Evolutionary conservation across 2,113 vertebrate species (phyloP).

Genomic region (Corvus moneduloides): DNA sequence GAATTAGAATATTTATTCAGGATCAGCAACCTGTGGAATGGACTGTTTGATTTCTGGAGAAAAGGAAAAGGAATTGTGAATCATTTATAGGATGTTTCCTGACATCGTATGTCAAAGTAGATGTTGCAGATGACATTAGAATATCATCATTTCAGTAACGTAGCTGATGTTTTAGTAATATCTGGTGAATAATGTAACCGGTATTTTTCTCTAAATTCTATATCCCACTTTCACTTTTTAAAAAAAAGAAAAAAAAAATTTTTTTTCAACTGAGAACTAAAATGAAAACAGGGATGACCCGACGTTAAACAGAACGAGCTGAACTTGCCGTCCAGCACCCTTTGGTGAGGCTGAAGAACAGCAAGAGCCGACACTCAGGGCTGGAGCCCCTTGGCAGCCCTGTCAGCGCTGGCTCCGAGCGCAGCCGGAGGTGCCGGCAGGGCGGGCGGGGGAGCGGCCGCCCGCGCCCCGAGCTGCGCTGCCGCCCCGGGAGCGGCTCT

Average conservation of each 20-base stretch:
- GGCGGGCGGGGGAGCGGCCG: neutral
- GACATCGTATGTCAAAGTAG: neutral
- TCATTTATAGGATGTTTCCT: neutral
- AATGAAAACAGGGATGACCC: neutral
- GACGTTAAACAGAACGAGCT: neutral
- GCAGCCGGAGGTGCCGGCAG: neutral
- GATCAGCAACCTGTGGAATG: neutral
- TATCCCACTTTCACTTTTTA: neutral
- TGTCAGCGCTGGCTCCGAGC: neutral
- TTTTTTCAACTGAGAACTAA: neutral
- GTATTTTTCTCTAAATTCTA: neutral
- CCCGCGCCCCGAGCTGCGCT: neutral
- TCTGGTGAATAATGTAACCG: neutral
- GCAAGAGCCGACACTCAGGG: neutral
- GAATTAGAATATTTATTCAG: slow-evolving; percentile 10
- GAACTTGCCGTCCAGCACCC: neutral
- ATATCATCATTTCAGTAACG: neutral
- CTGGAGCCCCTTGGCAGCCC: neutral
- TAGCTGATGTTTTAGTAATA: neutral
- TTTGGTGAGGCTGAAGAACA: neutral
- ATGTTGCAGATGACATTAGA: neutral
- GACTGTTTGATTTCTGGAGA: neutral
- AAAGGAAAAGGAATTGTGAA: neutral
- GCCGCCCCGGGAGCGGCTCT: neutral
- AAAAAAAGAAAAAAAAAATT: no score